These are phyloP conservation scores for Sturmia bella DNA, from an alignment of 2,888 invertebrate genomes.

Conservation along the genomic window DNA sequence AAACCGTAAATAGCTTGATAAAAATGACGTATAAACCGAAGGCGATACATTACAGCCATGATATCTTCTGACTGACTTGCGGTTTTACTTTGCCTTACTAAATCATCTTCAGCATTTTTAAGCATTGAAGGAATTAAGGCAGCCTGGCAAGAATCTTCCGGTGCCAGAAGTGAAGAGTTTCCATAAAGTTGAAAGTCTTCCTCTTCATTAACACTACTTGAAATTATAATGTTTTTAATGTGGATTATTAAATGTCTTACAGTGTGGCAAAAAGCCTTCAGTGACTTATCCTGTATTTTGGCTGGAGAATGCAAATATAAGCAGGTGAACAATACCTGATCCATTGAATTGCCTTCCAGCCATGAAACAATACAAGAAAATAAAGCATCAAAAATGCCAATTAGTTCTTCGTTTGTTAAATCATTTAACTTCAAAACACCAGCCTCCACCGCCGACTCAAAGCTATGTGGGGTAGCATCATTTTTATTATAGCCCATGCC, in stretches of 20 bases:
- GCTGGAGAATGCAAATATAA: conserved; percentile 96
- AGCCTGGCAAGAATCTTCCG: conserved; percentile 88
- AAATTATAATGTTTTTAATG: conserved; percentile 93
- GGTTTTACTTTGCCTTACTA: conserved; percentile 85
- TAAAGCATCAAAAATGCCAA: conserved; percentile 96
- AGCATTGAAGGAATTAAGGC: conserved; percentile 91
- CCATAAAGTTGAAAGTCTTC: conserved; percentile 97
- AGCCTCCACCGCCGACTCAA: conserved; percentile 92
- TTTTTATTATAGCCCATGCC: conserved; percentile 97
- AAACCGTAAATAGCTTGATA: conserved; percentile 87
- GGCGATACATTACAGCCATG: conserved; percentile 88
- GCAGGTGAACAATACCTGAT: conserved; percentile 98
- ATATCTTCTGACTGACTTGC: conserved; percentile 84
- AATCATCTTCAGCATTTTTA: conserved; percentile 93
- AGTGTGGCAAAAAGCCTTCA: conserved; percentile 93
- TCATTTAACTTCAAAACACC: conserved; percentile 90
- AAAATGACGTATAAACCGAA: conserved; percentile 93
- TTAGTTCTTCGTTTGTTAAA: conserved; percentile 89
- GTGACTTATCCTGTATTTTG: conserved; percentile 89
- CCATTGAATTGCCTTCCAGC: conserved; percentile 97
- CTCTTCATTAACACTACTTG: conserved; percentile 94
- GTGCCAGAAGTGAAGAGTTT: conserved; percentile 90
- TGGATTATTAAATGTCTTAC: conserved; percentile 94
- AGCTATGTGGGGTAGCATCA: conserved; percentile 91
- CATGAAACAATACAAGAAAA: conserved; percentile 97